Base-by-base conservation (phyloP, 2,113 vertebrate species). In the Corydoras maculifer region DNA sequence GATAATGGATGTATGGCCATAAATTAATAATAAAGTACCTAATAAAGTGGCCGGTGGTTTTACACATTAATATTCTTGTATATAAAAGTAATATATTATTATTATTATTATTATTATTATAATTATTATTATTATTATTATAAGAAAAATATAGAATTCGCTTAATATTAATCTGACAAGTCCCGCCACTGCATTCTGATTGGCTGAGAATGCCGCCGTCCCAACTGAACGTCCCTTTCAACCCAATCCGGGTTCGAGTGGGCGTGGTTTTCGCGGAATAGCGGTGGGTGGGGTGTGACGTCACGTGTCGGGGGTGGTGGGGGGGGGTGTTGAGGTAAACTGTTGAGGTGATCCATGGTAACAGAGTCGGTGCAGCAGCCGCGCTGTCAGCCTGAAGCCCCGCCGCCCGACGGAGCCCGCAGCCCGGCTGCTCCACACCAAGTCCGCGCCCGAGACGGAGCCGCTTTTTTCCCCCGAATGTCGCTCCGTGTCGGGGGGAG, bases 321-420 rank as follows among this genome's bases (percentile, higher is more conserved):
- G 35, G 35, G 18, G 18, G 18, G 35, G 35, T 43, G 35, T 43
- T 43, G 7, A 43, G 35, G 35, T 43, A 43, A 82, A 86, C 73
- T 88, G 88, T 91, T 89, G 87, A 86, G 80, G 83, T 80, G 88
- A 87, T 87, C 90, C 90, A 91, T 91, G 90, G 90, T 85, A 90
- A 91, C 90, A 89, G 84, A 74, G 77, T 75, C 73, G 73, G 79
- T 82, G 77, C 75, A 77, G 79, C 72, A 80, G 63, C 71, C 18
- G 18, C 70, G 35, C 53, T 55, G 53, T 4, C 53, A 13, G 53
- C 4, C 53, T 55, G 53, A 13, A 25, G 18, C 18, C 18, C 18
- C 18, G 18, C 18, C 18, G 35, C 7, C 70, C 61, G 75, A 55
- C 65, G 53, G 71, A 72, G 58, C 13, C 63, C 57, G 70, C 51